Evolutionary conservation across 2,888 invertebrate genomes (phyloP), one percentile per base, ranked within the genome.

Genomic region (Diploptera punctata): DNA sequence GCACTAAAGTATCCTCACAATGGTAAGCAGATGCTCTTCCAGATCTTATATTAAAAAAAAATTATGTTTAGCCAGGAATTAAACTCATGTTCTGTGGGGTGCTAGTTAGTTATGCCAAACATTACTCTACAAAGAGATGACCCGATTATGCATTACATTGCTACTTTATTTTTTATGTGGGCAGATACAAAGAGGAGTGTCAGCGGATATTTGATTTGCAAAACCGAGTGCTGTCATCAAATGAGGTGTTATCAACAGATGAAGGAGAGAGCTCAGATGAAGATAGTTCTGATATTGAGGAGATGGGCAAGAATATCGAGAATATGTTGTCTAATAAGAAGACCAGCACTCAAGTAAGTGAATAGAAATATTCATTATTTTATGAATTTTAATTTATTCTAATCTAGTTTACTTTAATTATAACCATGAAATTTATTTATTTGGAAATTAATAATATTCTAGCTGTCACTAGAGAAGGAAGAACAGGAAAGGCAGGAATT

Each of bases 131-230:
- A 70, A 31, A 18, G 16, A 57, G 0, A 24, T 19, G 10, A 18
- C 3, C 26, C n/a, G 5, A 21, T 24, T 71, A 29, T 72, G 62
- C n/a, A n/a, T n/a, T n/a, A n/a, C n/a, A n/a, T n/a, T n/a, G n/a
- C n/a, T n/a, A n/a, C n/a, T n/a, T n/a, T n/a, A n/a, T n/a, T n/a
- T n/a, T 65, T 77, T 38, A 9, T 38, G 38, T 38, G 16, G 82
- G 78, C 76, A 88, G 93, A 76, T 99, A 99, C 82, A 99, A 98
- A 84, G 98, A 99, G 83, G 99, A 99, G 81, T 99, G 99, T 80
- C 99, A 99, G 82, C 88, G 98, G 73, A 95, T 99, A 79, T 99
- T 99, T 82, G 99, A 99, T 81, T 86, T 98, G 0, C 99, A 99
- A 84, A 99, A 99, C 83, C 90, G 97, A 43, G 96, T 98, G 13